Percentiles rank a stretch among this genome's conserved stretches.
Evolutionary conservation across 2,113 vertebrate species (phyloP).

Genomic region (Spizaetus ornatus): DNA sequence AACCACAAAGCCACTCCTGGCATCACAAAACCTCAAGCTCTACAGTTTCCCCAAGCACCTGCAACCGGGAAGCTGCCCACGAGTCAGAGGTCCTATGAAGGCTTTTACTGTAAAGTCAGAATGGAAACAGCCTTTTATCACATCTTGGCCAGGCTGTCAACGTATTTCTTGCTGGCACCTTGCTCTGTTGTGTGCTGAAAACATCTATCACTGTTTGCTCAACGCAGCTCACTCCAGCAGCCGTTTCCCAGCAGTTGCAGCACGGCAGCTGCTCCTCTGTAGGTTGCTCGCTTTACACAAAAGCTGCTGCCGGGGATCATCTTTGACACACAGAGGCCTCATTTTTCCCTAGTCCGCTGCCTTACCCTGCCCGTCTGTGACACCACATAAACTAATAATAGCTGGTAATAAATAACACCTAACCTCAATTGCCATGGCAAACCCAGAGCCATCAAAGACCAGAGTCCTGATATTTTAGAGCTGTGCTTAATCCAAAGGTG

Average conservation of each 20-base stretch:
- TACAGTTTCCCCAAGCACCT: neutral
- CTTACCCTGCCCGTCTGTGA: neutral
- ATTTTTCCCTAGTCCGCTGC: neutral
- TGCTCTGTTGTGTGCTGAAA: neutral
- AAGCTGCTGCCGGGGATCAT: neutral
- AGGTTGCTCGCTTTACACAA: neutral
- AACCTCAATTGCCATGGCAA: neutral
- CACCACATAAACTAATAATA: neutral
- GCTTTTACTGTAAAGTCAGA: neutral
- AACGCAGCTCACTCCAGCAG: neutral
- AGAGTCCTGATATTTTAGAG: neutral
- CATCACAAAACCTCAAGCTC: neutral
- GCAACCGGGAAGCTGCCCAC: neutral
- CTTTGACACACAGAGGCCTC: neutral
- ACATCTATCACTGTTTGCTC: neutral
- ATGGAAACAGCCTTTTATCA: neutral
- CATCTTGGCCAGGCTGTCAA: neutral
- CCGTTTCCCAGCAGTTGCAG: neutral
- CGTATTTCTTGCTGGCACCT: neutral
- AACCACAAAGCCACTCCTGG: neutral
- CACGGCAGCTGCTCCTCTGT: neutral
- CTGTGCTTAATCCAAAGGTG: neutral
- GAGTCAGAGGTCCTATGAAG: neutral
- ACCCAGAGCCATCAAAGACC: neutral
- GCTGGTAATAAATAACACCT: neutral